Evolutionary conservation across 2,888 invertebrate genomes (phyloP).

Genomic region (Acleris literana): DNA sequence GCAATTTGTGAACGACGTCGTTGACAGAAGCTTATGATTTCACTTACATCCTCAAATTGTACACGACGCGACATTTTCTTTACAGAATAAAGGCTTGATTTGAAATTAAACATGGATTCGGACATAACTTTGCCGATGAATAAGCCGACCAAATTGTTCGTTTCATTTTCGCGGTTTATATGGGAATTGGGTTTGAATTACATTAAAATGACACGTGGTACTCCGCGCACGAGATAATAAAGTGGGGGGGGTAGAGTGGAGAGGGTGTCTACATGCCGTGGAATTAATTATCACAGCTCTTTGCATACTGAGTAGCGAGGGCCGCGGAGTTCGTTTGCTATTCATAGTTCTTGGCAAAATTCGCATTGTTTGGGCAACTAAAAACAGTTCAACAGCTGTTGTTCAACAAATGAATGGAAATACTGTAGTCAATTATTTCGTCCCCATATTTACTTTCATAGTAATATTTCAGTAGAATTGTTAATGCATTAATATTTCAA

Average conservation of each 20-base stretch:
- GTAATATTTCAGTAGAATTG: too few relatives aligned
- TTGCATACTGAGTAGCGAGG: constrained; percentile 29
- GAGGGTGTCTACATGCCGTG: constrained; percentile 17
- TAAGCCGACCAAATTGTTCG: too few relatives aligned
- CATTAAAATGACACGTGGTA: neutral
- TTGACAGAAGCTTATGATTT: neutral
- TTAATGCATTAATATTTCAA: too few relatives aligned
- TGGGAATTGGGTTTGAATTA: too few relatives aligned
- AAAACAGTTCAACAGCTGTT: neutral
- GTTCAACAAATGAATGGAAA: too few relatives aligned
- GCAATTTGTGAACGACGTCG: neutral
- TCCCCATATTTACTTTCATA: too few relatives aligned
- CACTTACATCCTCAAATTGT: neutral
- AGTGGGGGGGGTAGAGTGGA: neutral
- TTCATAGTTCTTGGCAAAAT: constrained; percentile 24
- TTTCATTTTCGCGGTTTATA: too few relatives aligned
- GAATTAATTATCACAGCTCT: constrained; percentile 35
- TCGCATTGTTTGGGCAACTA: neutral
- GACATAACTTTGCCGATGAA: too few relatives aligned
- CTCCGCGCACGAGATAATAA: constrained; percentile 1
- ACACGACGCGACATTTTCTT: too few relatives aligned
- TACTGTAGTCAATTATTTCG: too few relatives aligned
- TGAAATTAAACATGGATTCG: too few relatives aligned
- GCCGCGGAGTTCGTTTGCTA: constrained; percentile 12
- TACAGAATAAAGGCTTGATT: too few relatives aligned